Evolutionary conservation across 2,113 vertebrate genomes (phyloP).

Genomic region (Sinosuthora webbiana): DNA sequence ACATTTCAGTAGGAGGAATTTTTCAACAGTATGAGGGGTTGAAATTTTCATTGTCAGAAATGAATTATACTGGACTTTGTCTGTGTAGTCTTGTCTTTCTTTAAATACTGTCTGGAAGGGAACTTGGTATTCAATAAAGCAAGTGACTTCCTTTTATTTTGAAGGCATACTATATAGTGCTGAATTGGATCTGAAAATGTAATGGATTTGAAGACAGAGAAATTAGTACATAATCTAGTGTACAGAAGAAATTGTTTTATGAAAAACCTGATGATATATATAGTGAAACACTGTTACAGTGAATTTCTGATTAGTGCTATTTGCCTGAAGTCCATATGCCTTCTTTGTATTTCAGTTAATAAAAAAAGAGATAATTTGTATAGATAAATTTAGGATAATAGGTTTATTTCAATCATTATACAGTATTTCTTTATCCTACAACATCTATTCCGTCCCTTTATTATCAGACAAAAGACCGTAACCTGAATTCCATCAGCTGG

Average conservation of each 20-base stretch:
- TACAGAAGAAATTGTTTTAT: slow-evolving; percentile 71
- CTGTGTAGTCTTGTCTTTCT: slow-evolving; percentile 80
- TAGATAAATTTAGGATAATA: slow-evolving; percentile 65
- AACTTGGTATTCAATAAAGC: slow-evolving; percentile 78
- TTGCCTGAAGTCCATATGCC: slow-evolving; percentile 68
- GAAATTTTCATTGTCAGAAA: slow-evolving; percentile 87
- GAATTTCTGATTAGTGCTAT: slow-evolving; percentile 75
- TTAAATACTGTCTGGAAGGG: slow-evolving; percentile 78
- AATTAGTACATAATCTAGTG: slow-evolving; percentile 59
- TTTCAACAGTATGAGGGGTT: slow-evolving; percentile 82
- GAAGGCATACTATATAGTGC: slow-evolving; percentile 75
- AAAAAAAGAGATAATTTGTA: background rate
- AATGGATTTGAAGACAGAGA: slow-evolving; percentile 58
- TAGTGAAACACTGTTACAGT: slow-evolving; percentile 66
- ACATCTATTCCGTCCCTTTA: slow-evolving; percentile 55
- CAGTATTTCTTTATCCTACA: slow-evolving; percentile 70
- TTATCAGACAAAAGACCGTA: slow-evolving; percentile 46
- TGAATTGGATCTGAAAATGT: slow-evolving; percentile 70
- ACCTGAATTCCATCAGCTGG: slow-evolving; percentile 50
- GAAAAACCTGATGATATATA: slow-evolving; percentile 50
- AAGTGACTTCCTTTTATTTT: slow-evolving; percentile 75
- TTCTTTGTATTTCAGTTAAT: slow-evolving; percentile 72
- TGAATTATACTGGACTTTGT: slow-evolving; percentile 84
- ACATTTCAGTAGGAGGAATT: slow-evolving; percentile 88
- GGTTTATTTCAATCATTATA: slow-evolving; percentile 63